Percentiles rank a stretch among this genome's conserved stretches.
Conservation (phyloP, 2,888 invertebrate species). For the Acleris literana region DNA sequence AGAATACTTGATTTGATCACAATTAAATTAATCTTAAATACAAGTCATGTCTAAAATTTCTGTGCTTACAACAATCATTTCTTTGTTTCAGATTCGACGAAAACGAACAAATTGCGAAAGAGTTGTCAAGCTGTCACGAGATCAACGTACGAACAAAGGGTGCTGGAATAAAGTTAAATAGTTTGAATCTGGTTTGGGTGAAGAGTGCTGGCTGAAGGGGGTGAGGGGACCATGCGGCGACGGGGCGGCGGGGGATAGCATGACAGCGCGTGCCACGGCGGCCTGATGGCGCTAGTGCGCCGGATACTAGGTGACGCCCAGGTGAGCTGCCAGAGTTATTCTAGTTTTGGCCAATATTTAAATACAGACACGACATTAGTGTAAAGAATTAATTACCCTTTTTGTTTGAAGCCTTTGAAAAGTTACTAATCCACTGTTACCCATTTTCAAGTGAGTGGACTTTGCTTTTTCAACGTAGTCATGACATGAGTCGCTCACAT, state of each 20-base stretch:
- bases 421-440: no score
- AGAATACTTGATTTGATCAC: no score
- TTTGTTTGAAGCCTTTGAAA: no score
- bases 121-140: conserved; percentile 44
- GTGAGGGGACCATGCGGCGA: conserved; percentile 58
- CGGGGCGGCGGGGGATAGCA: conserved; percentile 77
- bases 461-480: no score
- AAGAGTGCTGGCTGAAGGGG: conserved; percentile 44
- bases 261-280: conserved; percentile 84
- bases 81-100: conserved; percentile 61
- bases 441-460: no score
- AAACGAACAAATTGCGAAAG: conserved; percentile 22
- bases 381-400: no score
- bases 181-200: conserved; percentile 57
- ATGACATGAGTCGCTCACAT: no score
- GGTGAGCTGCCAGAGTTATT: conserved; percentile 70
- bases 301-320: conserved; percentile 94
- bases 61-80: conserved; percentile 44
- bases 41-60: not conserved
- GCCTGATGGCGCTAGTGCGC: conserved; percentile 94
- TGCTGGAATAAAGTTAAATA: conserved; percentile 57
- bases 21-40: not conserved
- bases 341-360: no score
- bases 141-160: conserved; percentile 47
- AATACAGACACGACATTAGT: no score